These are phyloP conservation scores for Allolobophora icterica DNA, from an alignment of 2,888 invertebrate genomes.

Conservation along the genomic window DNA sequence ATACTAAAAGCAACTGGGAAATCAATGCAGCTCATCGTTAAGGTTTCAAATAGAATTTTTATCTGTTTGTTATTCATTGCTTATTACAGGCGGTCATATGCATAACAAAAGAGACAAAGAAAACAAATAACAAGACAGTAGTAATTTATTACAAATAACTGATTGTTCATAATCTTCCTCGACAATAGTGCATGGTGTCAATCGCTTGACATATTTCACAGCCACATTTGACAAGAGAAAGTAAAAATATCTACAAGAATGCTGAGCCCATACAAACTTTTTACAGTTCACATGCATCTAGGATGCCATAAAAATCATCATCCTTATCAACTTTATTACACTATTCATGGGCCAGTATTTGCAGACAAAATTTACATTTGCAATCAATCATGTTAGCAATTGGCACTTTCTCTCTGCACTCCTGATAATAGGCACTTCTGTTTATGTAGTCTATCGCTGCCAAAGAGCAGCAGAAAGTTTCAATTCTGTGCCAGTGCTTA, in stretches of 20 bases:
- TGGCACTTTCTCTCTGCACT: background rate
- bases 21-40: too few species aligned
- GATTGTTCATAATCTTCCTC: background rate
- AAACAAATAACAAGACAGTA: background rate
- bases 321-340: background rate
- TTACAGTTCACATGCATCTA: background rate
- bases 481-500: background rate
- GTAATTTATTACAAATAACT: background rate
- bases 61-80: background rate
- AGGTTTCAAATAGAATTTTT: too few species aligned
- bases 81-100: background rate
- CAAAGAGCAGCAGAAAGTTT: background rate
- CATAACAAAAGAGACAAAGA: background rate
- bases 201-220: background rate
- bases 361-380: background rate
- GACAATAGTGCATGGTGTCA: background rate
- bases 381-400: background rate
- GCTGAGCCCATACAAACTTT: background rate
- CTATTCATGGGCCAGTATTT: background rate
- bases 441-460: background rate
- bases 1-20: too few species aligned
- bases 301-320: background rate
- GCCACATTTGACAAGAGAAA: background rate
- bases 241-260: background rate
- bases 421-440: background rate